Conservation (phyloP, 2,113 vertebrate genomes). For the Egretta garzetta region DNA sequence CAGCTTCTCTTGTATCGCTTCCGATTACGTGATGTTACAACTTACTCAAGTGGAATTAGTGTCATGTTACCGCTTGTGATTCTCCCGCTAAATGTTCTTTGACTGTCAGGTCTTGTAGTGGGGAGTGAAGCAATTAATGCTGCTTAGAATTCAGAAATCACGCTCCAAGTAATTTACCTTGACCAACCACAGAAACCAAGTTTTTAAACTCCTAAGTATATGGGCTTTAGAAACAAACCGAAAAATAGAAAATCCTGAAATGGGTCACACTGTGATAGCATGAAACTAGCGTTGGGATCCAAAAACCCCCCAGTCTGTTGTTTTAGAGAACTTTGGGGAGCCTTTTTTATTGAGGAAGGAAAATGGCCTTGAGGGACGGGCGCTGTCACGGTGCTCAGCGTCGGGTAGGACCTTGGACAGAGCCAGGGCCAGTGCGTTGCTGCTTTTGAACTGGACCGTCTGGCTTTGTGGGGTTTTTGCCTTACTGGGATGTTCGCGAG, state of each 20-base stretch:
- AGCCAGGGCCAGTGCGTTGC: no score
- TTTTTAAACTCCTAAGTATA: background rate
- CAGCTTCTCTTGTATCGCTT: background rate
- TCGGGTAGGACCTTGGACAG: background rate
- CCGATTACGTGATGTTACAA: background rate
- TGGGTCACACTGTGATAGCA: background rate
- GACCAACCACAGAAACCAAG: background rate
- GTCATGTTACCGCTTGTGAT: background rate
- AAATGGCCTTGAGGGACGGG: no score
- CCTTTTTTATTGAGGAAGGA: background rate
- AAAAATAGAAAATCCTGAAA: background rate
- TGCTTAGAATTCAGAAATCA: background rate
- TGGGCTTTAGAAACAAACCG: background rate
- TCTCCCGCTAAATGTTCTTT: background rate
- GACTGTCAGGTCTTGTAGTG: background rate
- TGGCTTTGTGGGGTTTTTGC: background rate
- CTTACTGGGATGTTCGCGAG: background rate
- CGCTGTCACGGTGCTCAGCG: fast-evolving
- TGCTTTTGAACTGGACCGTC: fast-evolving
- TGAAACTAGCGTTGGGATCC: background rate
- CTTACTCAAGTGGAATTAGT: background rate
- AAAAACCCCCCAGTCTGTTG: fast-evolving
- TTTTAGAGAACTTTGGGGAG: background rate
- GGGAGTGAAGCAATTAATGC: background rate
- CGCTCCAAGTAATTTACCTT: fast-evolving